Conservation (phyloP, 2,888 invertebrate species). For the Lydus trimaculatus region DNA sequence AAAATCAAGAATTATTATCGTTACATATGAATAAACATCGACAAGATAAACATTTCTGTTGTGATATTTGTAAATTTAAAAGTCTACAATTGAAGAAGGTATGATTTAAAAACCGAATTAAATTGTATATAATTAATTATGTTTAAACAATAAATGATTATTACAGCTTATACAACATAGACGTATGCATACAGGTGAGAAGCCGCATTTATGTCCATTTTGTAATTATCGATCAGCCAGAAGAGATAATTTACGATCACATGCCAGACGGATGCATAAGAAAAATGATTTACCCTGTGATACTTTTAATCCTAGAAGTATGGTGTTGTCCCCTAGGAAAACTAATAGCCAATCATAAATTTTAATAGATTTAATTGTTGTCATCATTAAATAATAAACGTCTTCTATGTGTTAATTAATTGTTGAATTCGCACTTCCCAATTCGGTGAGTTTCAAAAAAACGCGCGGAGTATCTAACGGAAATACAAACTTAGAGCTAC, state of each 20-base stretch:
- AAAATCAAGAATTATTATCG: constrained; percentile 62
- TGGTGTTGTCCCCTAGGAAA: constrained; percentile 56
- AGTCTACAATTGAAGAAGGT: constrained; percentile 67
- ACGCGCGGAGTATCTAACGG: background rate
- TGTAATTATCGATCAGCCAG: constrained; percentile 66
- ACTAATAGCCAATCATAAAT: background rate
- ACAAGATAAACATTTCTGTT: constrained; percentile 62
- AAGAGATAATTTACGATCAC: constrained; percentile 65
- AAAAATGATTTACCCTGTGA: constrained; percentile 65
- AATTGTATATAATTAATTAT: too few species aligned
- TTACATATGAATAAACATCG: constrained; percentile 63
- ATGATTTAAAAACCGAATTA: too few species aligned
- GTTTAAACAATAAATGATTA: constrained; percentile 13
- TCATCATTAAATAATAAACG: background rate
- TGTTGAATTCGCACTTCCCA: background rate
- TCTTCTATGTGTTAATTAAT: background rate
- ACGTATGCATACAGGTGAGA: constrained; percentile 66
- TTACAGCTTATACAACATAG: constrained; percentile 64
- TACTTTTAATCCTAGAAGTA: constrained; percentile 65
- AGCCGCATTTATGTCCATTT: constrained; percentile 65
- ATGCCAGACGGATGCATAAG: constrained; percentile 66
- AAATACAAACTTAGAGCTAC: background rate
- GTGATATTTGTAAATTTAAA: constrained; percentile 65
- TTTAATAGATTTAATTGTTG: background rate
- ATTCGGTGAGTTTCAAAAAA: background rate